Evolutionary conservation across 1,140 invertebrate genomes (phyloP).

Genomic region (Dermatophagoides farinae): DNA sequence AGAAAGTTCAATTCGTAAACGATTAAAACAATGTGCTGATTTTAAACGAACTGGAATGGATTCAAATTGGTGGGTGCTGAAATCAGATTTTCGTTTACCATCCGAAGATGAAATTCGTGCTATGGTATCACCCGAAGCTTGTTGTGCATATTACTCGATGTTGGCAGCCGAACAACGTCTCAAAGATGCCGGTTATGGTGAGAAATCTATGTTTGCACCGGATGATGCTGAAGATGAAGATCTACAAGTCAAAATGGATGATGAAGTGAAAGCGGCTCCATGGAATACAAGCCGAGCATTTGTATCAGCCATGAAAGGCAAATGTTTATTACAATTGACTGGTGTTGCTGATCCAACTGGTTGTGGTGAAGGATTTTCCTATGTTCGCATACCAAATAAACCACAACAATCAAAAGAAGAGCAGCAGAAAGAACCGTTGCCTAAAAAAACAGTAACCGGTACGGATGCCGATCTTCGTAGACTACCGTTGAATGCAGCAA

Average conservation of each 20-base stretch:
- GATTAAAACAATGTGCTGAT: conserved; percentile 90
- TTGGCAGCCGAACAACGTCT: conserved; percentile 83
- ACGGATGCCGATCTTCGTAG: conserved; percentile 93
- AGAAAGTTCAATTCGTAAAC: conserved; percentile 87
- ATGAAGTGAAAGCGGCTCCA: conserved; percentile 66
- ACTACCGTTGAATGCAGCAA: conserved; percentile 86
- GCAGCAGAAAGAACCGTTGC: conserved; percentile 42
- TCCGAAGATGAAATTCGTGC: conserved; percentile 94
- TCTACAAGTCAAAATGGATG: conserved; percentile 87
- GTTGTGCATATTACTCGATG: conserved; percentile 96
- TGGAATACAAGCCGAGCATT: conserved; percentile 88
- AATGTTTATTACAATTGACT: conserved; percentile 79
- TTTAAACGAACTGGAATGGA: conserved; percentile 86
- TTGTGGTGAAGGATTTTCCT: conserved; percentile 90
- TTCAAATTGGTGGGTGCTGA: conserved; percentile 91
- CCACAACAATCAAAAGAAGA: conserved; percentile 33
- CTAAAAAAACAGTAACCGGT: conserved; percentile 90
- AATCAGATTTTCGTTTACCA: conserved; percentile 83
- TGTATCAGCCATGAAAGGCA: conserved; percentile 89
- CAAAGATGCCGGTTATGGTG: conserved; percentile 93
- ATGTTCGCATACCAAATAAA: conserved; percentile 88
- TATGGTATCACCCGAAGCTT: conserved; percentile 96
- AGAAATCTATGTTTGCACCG: conserved; percentile 86
- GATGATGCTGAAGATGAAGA: conserved; percentile 97
- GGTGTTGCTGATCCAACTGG: conserved; percentile 81